These are phyloP conservation scores for Linurgus olivaceus DNA, from an alignment of 2,797 vertebrate species.

Conservation along the genomic window DNA sequence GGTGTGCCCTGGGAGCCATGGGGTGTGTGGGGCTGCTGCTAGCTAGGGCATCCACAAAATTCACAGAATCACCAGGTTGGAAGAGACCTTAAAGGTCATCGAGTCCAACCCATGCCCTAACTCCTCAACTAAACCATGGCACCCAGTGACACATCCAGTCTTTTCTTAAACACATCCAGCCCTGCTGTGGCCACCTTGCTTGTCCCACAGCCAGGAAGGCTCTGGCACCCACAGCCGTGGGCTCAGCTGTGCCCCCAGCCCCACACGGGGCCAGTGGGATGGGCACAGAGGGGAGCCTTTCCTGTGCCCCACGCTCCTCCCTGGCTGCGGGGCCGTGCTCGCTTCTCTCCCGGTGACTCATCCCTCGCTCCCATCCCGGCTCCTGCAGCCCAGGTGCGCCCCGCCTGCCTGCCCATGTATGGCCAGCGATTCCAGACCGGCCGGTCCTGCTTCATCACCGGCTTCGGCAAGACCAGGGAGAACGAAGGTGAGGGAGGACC, in stretches of 20 bases:
- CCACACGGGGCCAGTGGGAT: rapidly evolving
- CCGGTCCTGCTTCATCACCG: slow-evolving; percentile 84
- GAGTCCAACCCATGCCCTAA: background rate
- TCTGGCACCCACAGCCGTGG: rapidly evolving
- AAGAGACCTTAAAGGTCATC: background rate
- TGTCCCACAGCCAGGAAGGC: rapidly evolving
- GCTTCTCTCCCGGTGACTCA: background rate
- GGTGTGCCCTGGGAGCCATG: rapidly evolving
- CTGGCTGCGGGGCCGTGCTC: background rate
- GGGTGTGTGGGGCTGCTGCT: background rate
- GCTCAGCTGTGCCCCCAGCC: background rate
- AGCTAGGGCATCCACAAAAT: background rate
- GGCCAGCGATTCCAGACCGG: slow-evolving; percentile 76
- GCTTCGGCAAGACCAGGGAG: slow-evolving; percentile 84
- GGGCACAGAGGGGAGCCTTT: background rate
- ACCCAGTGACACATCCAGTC: background rate
- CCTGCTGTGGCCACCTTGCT: background rate
- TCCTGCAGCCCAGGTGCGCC: slow-evolving; percentile 80
- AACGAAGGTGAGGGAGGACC: slow-evolving; percentile 63
- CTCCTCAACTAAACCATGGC: background rate
- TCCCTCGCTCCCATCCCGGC: background rate
- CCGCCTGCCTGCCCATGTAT: slow-evolving; percentile 84
- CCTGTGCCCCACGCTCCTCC: background rate
- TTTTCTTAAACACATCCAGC: background rate
- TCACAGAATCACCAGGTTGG: too few relatives aligned